Conservation (phyloP, 2,797 vertebrate genomes). For the Heteromormyrus szaboi region DNA sequence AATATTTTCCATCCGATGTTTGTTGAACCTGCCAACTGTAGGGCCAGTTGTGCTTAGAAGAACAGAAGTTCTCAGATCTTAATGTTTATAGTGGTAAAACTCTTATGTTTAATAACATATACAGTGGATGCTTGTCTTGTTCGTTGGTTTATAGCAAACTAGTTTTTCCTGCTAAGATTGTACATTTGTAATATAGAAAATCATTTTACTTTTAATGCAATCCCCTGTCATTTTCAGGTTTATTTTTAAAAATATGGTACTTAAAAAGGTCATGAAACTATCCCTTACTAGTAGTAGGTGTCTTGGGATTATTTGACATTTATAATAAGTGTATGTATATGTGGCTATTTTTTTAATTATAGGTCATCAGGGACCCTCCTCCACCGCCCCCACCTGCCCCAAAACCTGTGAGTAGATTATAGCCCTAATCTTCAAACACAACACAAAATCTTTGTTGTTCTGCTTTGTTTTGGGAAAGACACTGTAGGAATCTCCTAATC, state of each 20-base stretch:
- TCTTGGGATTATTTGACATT: neutral
- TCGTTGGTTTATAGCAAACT: neutral
- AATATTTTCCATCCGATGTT: neutral
- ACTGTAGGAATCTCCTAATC: neutral
- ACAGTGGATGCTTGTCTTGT: neutral
- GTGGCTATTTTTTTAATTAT: neutral
- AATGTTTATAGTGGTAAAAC: neutral
- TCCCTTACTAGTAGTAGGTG: neutral
- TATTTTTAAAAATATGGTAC: neutral
- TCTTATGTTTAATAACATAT: neutral
- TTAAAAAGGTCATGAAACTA: neutral
- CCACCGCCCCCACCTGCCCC: conserved; percentile 57
- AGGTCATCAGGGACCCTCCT: conserved; percentile 68
- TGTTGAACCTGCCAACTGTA: neutral
- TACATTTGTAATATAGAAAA: neutral
- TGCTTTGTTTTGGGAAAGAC: neutral
- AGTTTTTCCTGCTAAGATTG: neutral
- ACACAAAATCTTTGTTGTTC: neutral
- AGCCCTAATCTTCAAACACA: conserved; percentile 21
- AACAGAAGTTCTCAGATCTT: neutral
- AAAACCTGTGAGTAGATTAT: conserved; percentile 52
- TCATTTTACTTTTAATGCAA: neutral
- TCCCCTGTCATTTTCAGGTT: neutral
- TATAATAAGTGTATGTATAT: neutral
- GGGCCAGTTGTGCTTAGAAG: neutral